A percentile compares a stretch with the other conserved stretches of the same genome.
These are phyloP conservation scores for Agelastica alni DNA, from an alignment of 2,888 invertebrate genomes.

Conservation along the genomic window DNA sequence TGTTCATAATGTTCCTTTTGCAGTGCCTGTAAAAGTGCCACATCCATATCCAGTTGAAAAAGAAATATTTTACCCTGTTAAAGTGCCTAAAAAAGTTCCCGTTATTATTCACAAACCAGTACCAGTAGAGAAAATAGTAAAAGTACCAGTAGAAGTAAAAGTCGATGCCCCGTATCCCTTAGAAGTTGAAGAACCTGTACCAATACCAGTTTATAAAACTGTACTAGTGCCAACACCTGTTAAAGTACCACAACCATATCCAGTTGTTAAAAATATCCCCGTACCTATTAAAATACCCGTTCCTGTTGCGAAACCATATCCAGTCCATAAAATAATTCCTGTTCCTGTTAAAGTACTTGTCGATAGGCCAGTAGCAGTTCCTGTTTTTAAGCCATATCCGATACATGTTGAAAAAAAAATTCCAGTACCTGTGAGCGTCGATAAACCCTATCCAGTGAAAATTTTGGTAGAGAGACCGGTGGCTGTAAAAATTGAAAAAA, in stretches of 20 bases:
- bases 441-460: constrained; percentile 71
- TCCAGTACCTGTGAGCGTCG: constrained; percentile 69
- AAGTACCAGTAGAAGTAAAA: constrained; percentile 64
- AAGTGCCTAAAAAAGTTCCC: constrained; percentile 60
- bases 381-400: constrained; percentile 63
- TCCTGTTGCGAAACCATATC: constrained; percentile 66
- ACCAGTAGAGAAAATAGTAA: constrained; percentile 75
- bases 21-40: constrained; percentile 73
- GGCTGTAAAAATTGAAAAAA: constrained; percentile 66
- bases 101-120: constrained; percentile 65
- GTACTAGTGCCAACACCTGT: constrained; percentile 35
- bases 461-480: constrained; percentile 54
- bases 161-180: constrained; percentile 64
- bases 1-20: constrained; percentile 50
- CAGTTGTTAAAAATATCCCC: constrained; percentile 69
- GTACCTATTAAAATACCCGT: constrained; percentile 71
- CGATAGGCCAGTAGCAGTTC: constrained; percentile 23
- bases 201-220: constrained; percentile 36
- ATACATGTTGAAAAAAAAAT: constrained; percentile 68
- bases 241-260: constrained; percentile 69
- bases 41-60: constrained; percentile 73
- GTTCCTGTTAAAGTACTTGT: constrained; percentile 22
- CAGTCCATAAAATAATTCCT: constrained; percentile 68
- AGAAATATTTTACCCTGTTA: constrained; percentile 69
- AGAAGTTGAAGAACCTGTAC: constrained; percentile 61